A percentile compares a stretch with the other conserved stretches of the same genome.
These are phyloP conservation scores for Ciconia maguari DNA, from an alignment of 2,113 vertebrate genomes.

Conservation along the genomic window DNA sequence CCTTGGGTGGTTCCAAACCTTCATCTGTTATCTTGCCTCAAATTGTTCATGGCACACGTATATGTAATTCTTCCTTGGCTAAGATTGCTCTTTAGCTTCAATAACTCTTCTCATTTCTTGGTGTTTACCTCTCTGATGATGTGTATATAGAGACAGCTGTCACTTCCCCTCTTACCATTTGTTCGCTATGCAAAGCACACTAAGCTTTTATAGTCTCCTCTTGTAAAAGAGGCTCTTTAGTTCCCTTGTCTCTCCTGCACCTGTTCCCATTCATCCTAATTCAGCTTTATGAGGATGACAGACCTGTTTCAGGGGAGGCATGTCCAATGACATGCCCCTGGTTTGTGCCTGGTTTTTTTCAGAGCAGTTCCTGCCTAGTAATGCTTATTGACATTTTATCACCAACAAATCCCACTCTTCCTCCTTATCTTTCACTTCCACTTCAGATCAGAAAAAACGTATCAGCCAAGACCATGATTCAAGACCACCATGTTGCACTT, in stretches of 20 bases:
- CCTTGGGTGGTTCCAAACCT: neutral
- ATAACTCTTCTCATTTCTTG: neutral
- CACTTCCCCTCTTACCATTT: neutral
- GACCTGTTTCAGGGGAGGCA: neutral
- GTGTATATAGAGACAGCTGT: neutral
- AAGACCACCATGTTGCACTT: accelerated
- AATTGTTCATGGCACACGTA: neutral
- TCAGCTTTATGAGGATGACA: neutral
- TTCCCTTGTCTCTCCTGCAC: neutral
- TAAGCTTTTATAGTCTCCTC: neutral
- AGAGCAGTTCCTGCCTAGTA: neutral
- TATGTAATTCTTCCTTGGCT: neutral
- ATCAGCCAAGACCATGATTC: neutral
- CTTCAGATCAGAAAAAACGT: neutral
- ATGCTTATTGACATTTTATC: neutral
- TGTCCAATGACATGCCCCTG: neutral
- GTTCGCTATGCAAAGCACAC: neutral
- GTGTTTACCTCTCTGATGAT: neutral
- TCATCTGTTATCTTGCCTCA: neutral
- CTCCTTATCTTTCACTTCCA: neutral
- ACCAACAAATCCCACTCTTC: neutral
- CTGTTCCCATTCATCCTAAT: slow-evolving; percentile 10
- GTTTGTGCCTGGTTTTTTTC: neutral
- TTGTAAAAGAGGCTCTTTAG: slow-evolving; percentile 11
- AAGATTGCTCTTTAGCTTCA: neutral